Evolutionary conservation across 37 sponge, comb jelly and placozoan genomes (phyloP).

Genomic region (Aphrocallistes beatrix): DNA sequence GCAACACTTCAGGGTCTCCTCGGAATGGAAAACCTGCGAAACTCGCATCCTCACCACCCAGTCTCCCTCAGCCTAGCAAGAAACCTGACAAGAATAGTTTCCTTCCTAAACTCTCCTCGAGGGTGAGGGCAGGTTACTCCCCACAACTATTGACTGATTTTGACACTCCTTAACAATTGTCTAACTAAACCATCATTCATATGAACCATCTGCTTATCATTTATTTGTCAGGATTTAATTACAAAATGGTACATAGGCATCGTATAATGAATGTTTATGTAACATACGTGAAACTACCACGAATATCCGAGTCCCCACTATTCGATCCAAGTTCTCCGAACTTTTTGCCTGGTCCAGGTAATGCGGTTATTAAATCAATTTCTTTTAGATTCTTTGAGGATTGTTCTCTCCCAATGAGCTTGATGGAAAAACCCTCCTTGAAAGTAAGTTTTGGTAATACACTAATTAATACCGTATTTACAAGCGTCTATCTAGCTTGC

Average conservation of each 20-base stretch:
- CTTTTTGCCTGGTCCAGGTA: too few species aligned
- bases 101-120: not conserved
- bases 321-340: too few species aligned
- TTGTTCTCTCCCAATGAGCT: not conserved
- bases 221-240: not conserved
- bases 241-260: not conserved
- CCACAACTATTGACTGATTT: not conserved
- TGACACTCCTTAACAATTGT: not conserved
- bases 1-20: not conserved
- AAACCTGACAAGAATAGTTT: not conserved
- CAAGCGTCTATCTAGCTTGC: too few species aligned
- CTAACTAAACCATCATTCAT: not conserved
- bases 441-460: not conserved
- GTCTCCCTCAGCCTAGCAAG: too few species aligned
- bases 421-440: not conserved
- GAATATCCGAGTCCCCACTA: too few species aligned
- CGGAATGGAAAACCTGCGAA: not conserved
- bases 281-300: too few species aligned
- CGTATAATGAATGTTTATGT: not conserved
- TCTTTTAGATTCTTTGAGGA: conserved; percentile 2
- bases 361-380: too few species aligned
- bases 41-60: too few species aligned
- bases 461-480: too few species aligned
- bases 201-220: not conserved
- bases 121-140: not conserved